These are phyloP conservation scores for Geotrupes spiniger DNA, from an alignment of 2,888 invertebrate genomes.

Conservation along the genomic window DNA sequence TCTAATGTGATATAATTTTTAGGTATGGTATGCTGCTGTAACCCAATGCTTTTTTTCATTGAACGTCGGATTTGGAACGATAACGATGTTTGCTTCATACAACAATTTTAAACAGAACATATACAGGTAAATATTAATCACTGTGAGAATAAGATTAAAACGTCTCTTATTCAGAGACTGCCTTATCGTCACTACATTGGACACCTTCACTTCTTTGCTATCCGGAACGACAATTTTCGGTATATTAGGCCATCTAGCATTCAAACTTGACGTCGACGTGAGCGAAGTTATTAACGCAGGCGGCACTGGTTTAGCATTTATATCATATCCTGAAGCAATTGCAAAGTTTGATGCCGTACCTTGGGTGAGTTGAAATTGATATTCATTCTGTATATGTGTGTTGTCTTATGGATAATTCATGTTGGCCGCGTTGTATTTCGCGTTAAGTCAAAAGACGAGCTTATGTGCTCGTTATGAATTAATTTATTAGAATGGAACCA, in stretches of 20 bases:
- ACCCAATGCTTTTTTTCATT: constrained; percentile 75
- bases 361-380: constrained; percentile 56
- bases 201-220: constrained; percentile 77
- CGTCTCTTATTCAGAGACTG: constrained; percentile 66
- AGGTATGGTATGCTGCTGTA: constrained; percentile 71
- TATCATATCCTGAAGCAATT: constrained; percentile 82
- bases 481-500: no score
- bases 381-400: background rate
- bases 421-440: no score
- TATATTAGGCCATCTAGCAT: constrained; percentile 76
- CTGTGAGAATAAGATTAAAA: no score
- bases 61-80: constrained; percentile 69
- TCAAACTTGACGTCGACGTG: constrained; percentile 62
- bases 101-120: constrained; percentile 67
- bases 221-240: constrained; percentile 83
- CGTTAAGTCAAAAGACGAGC: no score
- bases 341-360: constrained; percentile 70
- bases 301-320: constrained; percentile 77
- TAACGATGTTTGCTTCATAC: constrained; percentile 76
- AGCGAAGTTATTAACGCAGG: constrained; percentile 65
- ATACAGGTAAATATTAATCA: constrained; percentile 47
- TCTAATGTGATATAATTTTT: no score
- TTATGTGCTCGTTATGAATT: no score
- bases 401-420: no score
- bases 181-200: constrained; percentile 75